Base-by-base conservation (phyloP, 2,797 vertebrate species). In the Mallotus villosus region DNA sequence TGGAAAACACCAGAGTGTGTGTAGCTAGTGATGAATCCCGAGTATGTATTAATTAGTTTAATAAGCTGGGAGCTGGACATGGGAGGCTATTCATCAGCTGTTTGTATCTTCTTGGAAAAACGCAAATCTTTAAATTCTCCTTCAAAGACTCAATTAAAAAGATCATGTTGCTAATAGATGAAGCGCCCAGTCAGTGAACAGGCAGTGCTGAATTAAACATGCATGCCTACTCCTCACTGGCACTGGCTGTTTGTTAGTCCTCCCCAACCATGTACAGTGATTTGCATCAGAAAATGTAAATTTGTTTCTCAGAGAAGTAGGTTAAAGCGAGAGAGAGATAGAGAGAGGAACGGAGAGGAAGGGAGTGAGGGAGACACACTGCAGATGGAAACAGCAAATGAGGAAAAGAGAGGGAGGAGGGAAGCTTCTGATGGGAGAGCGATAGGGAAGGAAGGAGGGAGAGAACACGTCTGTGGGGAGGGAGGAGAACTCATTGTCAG, bases 141-240 rank as follows among this genome's bases (percentile, higher is more conserved):
- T 80, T 84, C 77, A 84, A 90, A 89, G 84, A 72, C 71, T 74
- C 81, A 91, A 87, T 92, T 90, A 87, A 86, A 86, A 84, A 78
- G 81, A 88, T 85, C 82, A 82, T 87, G 85, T 89, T 84, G 86
- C 85, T 90, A 91, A 92, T 87, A 91, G 87, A 91, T 88, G 82
- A 87, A 84, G 74, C 76, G 70, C 67, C 74, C 86, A 74, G 76
- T 80, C 66, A 64, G 66, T 29, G 68, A 88, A 86, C 77, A 81
- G 81, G 61, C 63, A 57, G 76, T 63, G 64, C 82, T 89, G 80
- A 89, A 90, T 90, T 82, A 84, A 90, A 87, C 80, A 85, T 87
- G 78, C 71, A 63, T 76, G 69, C 77, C 86, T 82, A 67, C 76
- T 85, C 72, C 74, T 67, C 66, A 46, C 60, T 74, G 24, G n/a